phyloP scores from a whole-genome alignment of 2,797 vertebrate genomes.

The Dendrocincla fuliginosa region DNA sequence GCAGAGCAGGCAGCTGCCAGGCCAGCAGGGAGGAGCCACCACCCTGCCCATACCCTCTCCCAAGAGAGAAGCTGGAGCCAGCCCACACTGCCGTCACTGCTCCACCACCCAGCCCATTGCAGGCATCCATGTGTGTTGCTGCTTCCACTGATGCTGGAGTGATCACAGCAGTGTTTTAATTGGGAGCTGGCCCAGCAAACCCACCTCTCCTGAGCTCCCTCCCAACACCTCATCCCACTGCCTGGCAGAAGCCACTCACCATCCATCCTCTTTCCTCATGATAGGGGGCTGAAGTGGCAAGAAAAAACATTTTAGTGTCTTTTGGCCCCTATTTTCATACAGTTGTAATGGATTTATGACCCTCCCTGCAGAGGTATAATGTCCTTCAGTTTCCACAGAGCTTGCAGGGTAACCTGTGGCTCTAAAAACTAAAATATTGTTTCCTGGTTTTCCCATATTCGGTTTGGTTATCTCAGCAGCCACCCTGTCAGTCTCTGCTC shows the following conservation, averaged over 20 bases:
- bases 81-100: rapidly evolving
- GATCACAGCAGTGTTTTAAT: neutral
- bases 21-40: neutral
- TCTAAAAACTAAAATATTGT: neutral
- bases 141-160: neutral
- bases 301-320: neutral
- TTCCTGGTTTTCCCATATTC: neutral
- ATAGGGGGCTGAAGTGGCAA: rapidly evolving
- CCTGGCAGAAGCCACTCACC: neutral
- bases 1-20: neutral
- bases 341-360: neutral
- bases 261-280: neutral
- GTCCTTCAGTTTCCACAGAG: neutral
- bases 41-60: neutral
- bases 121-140: neutral
- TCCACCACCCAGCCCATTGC: rapidly evolving
- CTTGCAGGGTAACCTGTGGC: neutral
- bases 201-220: neutral
- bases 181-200: neutral
- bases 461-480: neutral
- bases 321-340: neutral
- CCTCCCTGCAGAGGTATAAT: neutral
- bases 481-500: neutral
- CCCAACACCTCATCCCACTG: neutral
- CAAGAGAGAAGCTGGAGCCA: rapidly evolving